Base-by-base conservation (phyloP, 1,140 invertebrate genomes). In the Fopius arisanus region DNA sequence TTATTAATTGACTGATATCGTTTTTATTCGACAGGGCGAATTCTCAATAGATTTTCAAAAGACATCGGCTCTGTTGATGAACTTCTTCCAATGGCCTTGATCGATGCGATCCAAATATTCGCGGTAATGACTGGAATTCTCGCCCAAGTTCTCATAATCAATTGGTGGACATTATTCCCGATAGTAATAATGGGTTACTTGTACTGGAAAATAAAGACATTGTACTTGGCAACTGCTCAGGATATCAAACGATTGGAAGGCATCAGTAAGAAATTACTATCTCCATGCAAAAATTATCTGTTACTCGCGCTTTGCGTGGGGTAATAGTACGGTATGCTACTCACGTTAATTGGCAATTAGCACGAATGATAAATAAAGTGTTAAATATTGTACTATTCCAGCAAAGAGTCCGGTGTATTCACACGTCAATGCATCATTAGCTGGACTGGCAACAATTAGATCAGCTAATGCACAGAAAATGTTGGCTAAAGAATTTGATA, bases 61-160 rank as follows among this genome's bases (percentile, higher is more conserved):
- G 96, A 97, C 80, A 91, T 96, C 78, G 93, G 94, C 0, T 89
- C 92, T 0, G 92, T 96, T n/a, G 96, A 97, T 82, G 95, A 97
- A 84, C 89, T 92, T 9, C 87, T 98, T 65, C 96, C 96, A 63
- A 89, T 89, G 78, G 88, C 91, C 54, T 91, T 94, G 82, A 90
- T 95, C 78, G 94, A 96, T 77, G 88, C 90, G n/a, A 83, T 91
- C 37, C 91, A 92, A 84, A 92, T 94, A 79, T 78, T 78, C 43
- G 76, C 79, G 19, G 89, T 92, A 0, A 90, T 92, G 86, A 76
- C 88, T 31, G 93, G 92, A 76, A 91, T 93, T 62, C 78, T 94
- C 1, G 79, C 90, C 10, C 88, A 96, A 65, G 92, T 96, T 16
- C 87, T 91, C 4, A 86, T 94, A 2, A 91, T 96, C 0, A 93